Evolutionary conservation across 2,888 invertebrate genomes (phyloP), one percentile per base, ranked within the genome.

Genomic region (Sialis lutaria): DNA sequence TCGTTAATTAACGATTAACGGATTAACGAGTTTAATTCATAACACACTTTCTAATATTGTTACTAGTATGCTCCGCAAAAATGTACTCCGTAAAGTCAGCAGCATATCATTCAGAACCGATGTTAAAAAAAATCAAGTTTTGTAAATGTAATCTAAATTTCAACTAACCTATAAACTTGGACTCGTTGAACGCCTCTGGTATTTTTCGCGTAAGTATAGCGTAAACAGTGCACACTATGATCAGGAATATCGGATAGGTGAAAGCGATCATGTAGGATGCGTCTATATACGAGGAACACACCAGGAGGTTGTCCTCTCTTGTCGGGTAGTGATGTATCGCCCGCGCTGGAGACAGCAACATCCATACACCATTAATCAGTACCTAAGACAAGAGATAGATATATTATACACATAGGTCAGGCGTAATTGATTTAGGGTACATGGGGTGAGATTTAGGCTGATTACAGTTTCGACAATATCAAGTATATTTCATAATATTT

Each of bases 161-260:
- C 10, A 6, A 63, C 75, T 73, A 57, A 77, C 97, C 95, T 56
- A 93, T 93, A 68, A 93, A 91, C 68, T 93, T 93, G 57, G 92
- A 92, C 68, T 95, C 97, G 66, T 98, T 97, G 66, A 97, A 98
- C 39, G 95, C 95, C 64, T 97, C 97, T 0, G 97, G 98, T 51
- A 97, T 88, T 70, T 97, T 97, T 54, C 97, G 74, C 0, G 93
- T 95, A 42, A 92, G 77, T 1, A 95, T 82, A 1, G 97, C 97
- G 61, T 98, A 97, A 9, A 97, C 78, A 0, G 97, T 98, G 65
- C 97, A 97, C 49, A 91, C 74, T 10, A 91, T 72, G 56, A 93
- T 90, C 45, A 93, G 72, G 50, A 91, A 70, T 57, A 92, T 91
- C 12, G 93, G 93, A 68, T 92, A 93, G 57, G 82, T 83, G 68